These are phyloP conservation scores for Hipparchia sbordonii DNA, from an alignment of 2,888 invertebrate genomes.

Conservation along the genomic window DNA sequence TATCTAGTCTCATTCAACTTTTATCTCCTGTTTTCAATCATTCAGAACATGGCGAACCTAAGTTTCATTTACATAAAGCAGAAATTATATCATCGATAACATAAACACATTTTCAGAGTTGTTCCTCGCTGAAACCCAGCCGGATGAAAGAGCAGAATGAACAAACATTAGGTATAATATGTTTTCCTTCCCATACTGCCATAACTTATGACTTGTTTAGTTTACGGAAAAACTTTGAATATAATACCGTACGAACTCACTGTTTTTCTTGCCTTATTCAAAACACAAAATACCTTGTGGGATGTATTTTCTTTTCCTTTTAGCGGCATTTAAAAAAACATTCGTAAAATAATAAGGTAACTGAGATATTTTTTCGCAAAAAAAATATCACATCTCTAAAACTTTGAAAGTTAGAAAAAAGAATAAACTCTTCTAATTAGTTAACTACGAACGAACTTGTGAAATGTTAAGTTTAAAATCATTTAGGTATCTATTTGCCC, in stretches of 20 bases:
- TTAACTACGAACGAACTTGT: not conserved
- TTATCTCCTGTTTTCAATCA: no score
- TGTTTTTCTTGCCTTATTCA: slow-evolving; percentile 15
- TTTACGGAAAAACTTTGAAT: not conserved
- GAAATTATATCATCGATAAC: not conserved
- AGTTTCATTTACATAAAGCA: not conserved
- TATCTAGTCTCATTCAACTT: no score
- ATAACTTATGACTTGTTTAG: slow-evolving; percentile 12
- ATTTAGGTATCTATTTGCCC: no score
- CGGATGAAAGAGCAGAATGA: slow-evolving; percentile 1
- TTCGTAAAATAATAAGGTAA: not conserved
- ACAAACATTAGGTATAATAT: not conserved
- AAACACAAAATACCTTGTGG: not conserved
- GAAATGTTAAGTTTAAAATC: not conserved
- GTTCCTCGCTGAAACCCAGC: not conserved
- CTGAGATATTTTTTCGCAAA: slow-evolving; percentile 1
- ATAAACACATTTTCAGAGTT: slow-evolving; percentile 1
- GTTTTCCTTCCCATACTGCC: not conserved
- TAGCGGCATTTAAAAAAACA: not conserved
- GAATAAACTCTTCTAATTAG: not conserved
- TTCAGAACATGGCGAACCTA: not conserved
- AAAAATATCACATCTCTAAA: not conserved
- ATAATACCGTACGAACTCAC: not conserved
- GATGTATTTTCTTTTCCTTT: slow-evolving; percentile 14
- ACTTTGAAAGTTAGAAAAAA: not conserved